Base-by-base conservation (phyloP, 1,140 invertebrate species). In the Ganaspis sp. region DNA sequence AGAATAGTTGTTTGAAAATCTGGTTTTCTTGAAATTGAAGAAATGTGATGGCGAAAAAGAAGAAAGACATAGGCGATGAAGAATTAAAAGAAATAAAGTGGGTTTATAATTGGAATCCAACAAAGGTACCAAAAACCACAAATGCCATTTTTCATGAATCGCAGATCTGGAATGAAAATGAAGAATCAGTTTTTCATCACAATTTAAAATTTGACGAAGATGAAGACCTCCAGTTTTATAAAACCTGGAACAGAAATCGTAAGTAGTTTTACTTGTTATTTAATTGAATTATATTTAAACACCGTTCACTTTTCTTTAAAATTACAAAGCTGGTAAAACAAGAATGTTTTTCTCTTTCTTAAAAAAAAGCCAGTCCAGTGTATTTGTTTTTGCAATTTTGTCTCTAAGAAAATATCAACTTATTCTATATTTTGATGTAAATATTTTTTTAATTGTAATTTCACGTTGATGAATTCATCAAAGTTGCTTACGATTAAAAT, bases 41-140 rank as follows among this genome's bases (percentile, higher is more conserved):
- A 71, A 29, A 77, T 81, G 69, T 64, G 23, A 84, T 77, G 83
- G 76, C 26, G 74, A 82, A 71, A 9, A 81, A 75, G 69, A 81
- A 75, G 45, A 76, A 54, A 54, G 73, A 70, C 37, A 53, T 69
- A 38, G 21, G 40, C 11, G 23, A 23, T 19, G 12, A 80, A 29
- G 58, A 34, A 15, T 29, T 8, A 15, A 21, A 64, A 29, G 23
- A 64, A 26, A 64, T 64, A 3, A 58, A 37, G 19, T 77, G 75
- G 75, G 53, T 37, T 42, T 69, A 77, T 54, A 69, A 73, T 34
- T 77, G 75, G 75, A 64, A 40, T 69, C 71, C 53, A 12, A 72
- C 38, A 15, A 64, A 64, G n/a, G 15, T 29, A 15, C 26, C 58
- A 29, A 64, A 64, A 29, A 34, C 42, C 40, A 38, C 54, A 23